Evolutionary conservation across 2,113 vertebrate species (phyloP), one percentile per base, ranked within the genome.

Genomic region (Maccullochella peelii): DNA sequence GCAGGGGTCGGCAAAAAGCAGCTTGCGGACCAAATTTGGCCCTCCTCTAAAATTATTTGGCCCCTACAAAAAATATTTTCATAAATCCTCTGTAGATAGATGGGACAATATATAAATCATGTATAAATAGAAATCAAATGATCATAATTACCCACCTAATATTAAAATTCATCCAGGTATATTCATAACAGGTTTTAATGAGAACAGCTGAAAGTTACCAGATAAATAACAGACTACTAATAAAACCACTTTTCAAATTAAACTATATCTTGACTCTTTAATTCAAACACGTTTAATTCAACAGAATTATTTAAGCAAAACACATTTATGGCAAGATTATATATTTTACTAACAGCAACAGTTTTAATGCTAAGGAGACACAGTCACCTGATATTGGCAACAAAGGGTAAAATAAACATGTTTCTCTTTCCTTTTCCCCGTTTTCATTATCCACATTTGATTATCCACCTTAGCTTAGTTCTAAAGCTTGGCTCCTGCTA

Each of bases 1-100:
- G 15, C 36, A 88, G 79, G 69, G 77, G 61, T 86, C 59, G 23
- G 66, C 79, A 89, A 75, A 84, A 33, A 59, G 30, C 38, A 72
- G 55, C 44, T 47, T 1, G 33, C 15, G 11, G 55, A 68, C n/a
- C 44, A 44, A 68, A 70, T 47, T 25, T 36, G 25, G 55, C n/a
- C 18, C 33, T 69, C 2, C 6, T 23, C 36, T 40, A 72, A 8
- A 49, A 72, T 40, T 18, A 14, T 30, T 63, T 33, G 15, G 11
- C 16, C 4, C 5, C 25, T 54, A 30, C 3, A 33, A 67, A 67
- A 44, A 30, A 8, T 2, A n/a, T 62, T 21, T 62, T 11, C 30
- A 20, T 62, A 21, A 62, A 8, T 62, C 16, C 1, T 11, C 14
- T 33, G 8, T 6, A 38, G 36, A 63, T 23, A 38, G 33, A 40